Evolutionary conservation across 2,888 invertebrate genomes (phyloP), one percentile per base, ranked within the genome.

Genomic region (Rotaria magnacalcarata): DNA sequence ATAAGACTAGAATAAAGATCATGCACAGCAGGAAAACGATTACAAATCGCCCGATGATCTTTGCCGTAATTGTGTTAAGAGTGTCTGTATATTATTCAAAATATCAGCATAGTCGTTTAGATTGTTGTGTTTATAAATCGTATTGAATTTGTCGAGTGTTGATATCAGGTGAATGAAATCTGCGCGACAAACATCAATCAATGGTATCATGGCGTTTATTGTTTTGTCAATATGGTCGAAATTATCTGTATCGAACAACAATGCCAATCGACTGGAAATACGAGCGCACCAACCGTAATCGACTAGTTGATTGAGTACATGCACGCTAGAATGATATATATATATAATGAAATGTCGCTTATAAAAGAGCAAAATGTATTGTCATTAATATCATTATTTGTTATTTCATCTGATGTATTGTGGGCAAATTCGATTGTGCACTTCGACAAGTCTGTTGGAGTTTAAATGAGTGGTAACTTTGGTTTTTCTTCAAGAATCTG

Each of bases 191-290:
- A 87, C 86, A 14, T 88, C 86, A 34, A 87, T 85, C 24, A 90
- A 86, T 27, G 89, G 88, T 41, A 88, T 84, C 90, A 91, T 90
- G 27, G 90, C 89, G 24, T 88, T 87, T 11, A 91, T 88, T 24
- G 91, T 89, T 87, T 91, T 91, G 87, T 91, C 91, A 52, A 90
- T 88, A n/a, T 88, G 88, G 87, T 91, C 91, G 86, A 90, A 90
- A 21, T 90, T 54, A 19, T 85, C 60, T 8, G 10, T 41, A 24
- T 75, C 90, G 8, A 89, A 88, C 6, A 89, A 88, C 6, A 88
- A 67, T 3, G 87, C 84, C 24, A 91, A 88, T 21, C 90, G 88
- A 2, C 88, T 84, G 10, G 89, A 88, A n/a, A 91, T 87, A 14
- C 88, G 86, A 1, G 88, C 86, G 88, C 91, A 91, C 89, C 90